Evolutionary conservation across 2,888 invertebrate genomes (phyloP).

Genomic region (Actias luna): DNA sequence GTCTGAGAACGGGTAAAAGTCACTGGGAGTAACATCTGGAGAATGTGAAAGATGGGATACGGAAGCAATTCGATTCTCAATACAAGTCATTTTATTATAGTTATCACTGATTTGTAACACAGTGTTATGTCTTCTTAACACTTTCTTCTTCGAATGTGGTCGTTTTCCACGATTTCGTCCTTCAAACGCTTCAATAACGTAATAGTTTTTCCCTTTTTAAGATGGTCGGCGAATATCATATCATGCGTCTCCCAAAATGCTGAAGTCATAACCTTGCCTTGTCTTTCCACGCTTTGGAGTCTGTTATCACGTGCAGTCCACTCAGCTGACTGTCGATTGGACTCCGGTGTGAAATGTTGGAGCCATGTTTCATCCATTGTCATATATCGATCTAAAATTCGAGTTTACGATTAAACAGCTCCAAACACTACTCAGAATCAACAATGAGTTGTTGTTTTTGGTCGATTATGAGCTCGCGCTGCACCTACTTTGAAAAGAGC

Average conservation of each 20-base stretch:
- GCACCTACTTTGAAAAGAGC: too few relatives aligned
- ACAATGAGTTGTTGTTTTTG: not conserved
- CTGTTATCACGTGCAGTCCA: not conserved
- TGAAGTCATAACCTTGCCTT: not conserved
- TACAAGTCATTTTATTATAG: conserved; percentile 14
- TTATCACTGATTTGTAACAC: not conserved
- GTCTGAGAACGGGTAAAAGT: too few relatives aligned
- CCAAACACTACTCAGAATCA: not conserved
- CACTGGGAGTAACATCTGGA: too few relatives aligned
- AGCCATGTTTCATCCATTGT: conserved; percentile 11
- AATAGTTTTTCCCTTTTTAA: too few relatives aligned
- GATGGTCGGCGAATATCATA: too few relatives aligned
- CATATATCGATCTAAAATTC: conserved; percentile 12
- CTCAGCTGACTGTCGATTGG: not conserved
- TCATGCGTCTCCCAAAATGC: too few relatives aligned
- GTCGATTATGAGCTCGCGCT: too few relatives aligned
- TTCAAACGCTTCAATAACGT: too few relatives aligned
- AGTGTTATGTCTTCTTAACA: conserved; percentile 25
- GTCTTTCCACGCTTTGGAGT: too few relatives aligned
- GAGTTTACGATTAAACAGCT: conserved; percentile 14
- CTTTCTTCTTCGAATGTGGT: conserved; percentile 22
- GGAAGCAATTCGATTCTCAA: conserved; percentile 20
- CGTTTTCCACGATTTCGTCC: not conserved
- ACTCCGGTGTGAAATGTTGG: conserved; percentile 15
- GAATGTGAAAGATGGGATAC: conserved; percentile 22